Percentiles rank a stretch among this genome's conserved stretches.
Conservation (phyloP, 2,888 invertebrate species). For the Caenorhabditis sp. region DNA sequence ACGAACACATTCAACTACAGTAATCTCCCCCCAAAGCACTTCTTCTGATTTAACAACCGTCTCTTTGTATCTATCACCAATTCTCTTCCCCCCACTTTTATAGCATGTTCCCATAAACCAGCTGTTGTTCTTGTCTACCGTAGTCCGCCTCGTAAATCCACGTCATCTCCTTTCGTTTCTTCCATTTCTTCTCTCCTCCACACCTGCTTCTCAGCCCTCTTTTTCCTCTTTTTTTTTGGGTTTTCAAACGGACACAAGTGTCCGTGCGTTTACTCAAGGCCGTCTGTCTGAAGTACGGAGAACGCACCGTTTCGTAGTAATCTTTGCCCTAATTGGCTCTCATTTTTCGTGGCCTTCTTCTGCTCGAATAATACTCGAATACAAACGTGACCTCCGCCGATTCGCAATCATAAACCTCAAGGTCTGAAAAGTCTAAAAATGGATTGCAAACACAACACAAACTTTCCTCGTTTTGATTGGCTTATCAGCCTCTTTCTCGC, state of each 20-base stretch:
- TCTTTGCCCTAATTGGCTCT: neutral
- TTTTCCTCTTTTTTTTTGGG: too few relatives aligned
- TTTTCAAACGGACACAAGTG: neutral
- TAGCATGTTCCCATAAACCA: neutral
- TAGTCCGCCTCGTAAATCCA: too few relatives aligned
- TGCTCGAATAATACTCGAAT: neutral
- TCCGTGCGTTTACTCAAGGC: neutral
- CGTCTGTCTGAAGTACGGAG: too few relatives aligned
- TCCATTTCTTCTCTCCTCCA: neutral
- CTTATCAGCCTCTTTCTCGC: constrained; percentile 20
- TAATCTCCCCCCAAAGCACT: neutral
- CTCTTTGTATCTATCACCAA: neutral
- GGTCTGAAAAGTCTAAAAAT: constrained; percentile 34
- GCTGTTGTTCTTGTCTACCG: too few relatives aligned
- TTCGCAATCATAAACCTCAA: too few relatives aligned
- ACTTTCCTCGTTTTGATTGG: constrained; percentile 20
- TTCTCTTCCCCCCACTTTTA: neutral
- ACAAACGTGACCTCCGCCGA: constrained; percentile 8
- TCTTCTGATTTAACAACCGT: neutral
- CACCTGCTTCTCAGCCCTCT: neutral
- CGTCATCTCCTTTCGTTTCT: neutral
- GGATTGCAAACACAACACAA: constrained; percentile 7
- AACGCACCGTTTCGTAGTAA: too few relatives aligned
- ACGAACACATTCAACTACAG: too few relatives aligned
- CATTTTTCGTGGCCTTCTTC: neutral